phyloP scores from a whole-genome alignment of 92 coral and sea anemone species.

The Pocillopora grandis region DNA sequence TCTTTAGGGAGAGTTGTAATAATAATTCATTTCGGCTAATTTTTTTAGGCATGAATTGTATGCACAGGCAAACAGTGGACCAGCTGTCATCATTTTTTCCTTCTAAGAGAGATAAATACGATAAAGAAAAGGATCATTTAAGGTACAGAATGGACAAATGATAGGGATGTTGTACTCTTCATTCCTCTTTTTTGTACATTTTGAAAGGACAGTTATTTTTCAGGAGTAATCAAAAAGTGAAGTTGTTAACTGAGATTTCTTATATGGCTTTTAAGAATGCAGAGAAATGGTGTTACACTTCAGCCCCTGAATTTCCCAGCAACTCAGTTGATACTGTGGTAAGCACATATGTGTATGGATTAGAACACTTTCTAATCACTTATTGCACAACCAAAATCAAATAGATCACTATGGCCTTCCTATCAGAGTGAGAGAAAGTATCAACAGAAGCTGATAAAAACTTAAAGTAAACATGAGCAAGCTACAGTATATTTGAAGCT shows the following conservation, averaged over 20 bases:
- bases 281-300: conserved; percentile 50
- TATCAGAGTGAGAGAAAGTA: no score
- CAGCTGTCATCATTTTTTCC: conserved; percentile 32
- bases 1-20: not conserved
- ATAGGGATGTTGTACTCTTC: not conserved
- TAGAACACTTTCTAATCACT: no score
- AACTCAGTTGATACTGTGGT: conserved; percentile 85
- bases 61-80: conserved; percentile 6
- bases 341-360: not conserved
- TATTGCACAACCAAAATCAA: no score
- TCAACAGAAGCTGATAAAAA: no score
- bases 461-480: no score
- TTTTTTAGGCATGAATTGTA: conserved; percentile 21
- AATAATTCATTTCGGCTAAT: not conserved
- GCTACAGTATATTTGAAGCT: no score
- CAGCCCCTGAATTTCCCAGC: conserved; percentile 87
- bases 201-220: not conserved
- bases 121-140: conserved; percentile 7
- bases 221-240: not conserved
- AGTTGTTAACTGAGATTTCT: not conserved
- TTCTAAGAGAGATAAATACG: not conserved
- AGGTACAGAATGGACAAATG: not conserved
- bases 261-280: conserved; percentile 10
- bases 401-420: no score
- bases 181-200: not conserved